A percentile compares a stretch with the other conserved stretches of the same genome.
phyloP scores from a whole-genome alignment of 2,113 vertebrate species.

The Chunga burmeisteri region DNA sequence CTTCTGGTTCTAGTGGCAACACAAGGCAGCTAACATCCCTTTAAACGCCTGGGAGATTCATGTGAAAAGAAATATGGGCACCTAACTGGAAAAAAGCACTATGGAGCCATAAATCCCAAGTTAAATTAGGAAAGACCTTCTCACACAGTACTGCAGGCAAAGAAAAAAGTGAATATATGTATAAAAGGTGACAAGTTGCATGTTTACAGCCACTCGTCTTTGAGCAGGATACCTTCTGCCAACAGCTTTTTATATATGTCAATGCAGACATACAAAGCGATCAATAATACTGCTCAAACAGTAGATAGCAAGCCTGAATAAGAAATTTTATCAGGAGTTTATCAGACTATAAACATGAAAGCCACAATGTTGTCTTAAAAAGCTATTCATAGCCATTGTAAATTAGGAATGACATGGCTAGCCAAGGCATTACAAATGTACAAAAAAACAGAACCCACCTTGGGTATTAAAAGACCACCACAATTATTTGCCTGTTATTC shows the following conservation, averaged over 20 bases:
- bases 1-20: not conserved
- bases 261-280: not conserved
- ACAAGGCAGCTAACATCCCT: not conserved
- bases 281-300: not conserved
- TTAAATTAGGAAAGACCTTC: constrained; percentile 14
- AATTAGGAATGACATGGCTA: not conserved
- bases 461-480: not conserved
- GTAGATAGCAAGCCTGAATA: not conserved
- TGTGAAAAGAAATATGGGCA: constrained; percentile 30
- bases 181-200: not conserved
- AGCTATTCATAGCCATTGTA: not conserved
- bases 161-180: not conserved
- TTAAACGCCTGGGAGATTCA: constrained; percentile 2
- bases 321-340: not conserved
- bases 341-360: not conserved
- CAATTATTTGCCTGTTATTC: not conserved
- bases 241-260: not conserved
- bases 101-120: not conserved
- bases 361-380: not conserved
- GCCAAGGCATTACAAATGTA: not conserved
- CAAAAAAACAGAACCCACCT: not conserved
- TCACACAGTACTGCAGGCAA: not conserved
- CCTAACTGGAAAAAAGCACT: constrained; percentile 14
- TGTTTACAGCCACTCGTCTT: not conserved
- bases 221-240: not conserved